A percentile compares a stretch with the other conserved stretches of the same genome.
Evolutionary conservation across 2,113 vertebrate genomes (phyloP).

Genomic region (Cinclus cinclus): DNA sequence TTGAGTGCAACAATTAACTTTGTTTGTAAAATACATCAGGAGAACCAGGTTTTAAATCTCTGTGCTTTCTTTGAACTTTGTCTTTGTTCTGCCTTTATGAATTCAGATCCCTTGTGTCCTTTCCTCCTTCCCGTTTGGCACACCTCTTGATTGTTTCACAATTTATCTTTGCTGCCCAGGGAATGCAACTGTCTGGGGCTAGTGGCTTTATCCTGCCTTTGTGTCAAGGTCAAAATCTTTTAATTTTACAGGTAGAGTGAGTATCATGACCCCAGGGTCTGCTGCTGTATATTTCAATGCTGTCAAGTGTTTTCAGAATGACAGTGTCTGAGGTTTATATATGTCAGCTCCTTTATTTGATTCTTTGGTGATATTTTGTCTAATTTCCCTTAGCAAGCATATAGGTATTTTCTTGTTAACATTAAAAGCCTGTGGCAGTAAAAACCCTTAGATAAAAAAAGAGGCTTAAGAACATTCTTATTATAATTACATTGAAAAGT

Average conservation of each 20-base stretch:
- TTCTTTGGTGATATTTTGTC: conserved; percentile 48
- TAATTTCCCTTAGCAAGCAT: conserved; percentile 52
- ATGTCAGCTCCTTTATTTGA: conserved; percentile 60
- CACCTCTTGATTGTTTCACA: conserved; percentile 36
- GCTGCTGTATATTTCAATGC: conserved; percentile 69
- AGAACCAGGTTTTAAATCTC: neutral
- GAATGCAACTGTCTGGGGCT: conserved; percentile 53
- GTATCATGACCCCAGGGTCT: conserved; percentile 45
- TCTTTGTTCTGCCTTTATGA: conserved; percentile 65
- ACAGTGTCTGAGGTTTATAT: conserved; percentile 34
- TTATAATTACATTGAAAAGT: neutral
- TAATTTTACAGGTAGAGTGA: conserved; percentile 71
- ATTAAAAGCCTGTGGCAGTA: neutral
- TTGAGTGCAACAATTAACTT: neutral
- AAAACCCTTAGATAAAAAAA: neutral
- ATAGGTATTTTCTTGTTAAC: conserved; percentile 62
- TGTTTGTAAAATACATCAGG: neutral
- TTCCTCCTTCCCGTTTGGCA: neutral
- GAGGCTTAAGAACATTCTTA: neutral
- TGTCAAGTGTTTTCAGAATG: conserved; percentile 31
- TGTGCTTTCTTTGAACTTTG: conserved; percentile 19
- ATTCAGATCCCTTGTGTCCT: neutral
- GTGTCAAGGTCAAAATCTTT: conserved; percentile 76
- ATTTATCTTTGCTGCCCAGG: conserved; percentile 71
- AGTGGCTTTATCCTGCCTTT: conserved; percentile 35